phyloP scores from a whole-genome alignment of 2,888 invertebrate species.

The Crocallis elinguaria region DNA sequence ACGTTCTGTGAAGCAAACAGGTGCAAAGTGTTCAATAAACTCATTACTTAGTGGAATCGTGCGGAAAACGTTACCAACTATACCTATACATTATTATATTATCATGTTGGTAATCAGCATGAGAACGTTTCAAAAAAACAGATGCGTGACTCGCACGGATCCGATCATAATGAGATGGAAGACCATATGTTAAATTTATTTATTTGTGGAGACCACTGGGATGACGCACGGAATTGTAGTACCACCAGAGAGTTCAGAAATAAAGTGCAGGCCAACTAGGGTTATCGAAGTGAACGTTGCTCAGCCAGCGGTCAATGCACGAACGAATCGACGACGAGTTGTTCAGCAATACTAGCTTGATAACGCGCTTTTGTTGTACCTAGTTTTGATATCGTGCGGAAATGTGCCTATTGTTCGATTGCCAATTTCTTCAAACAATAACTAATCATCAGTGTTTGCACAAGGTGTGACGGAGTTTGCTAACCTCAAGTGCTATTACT shows the following conservation, averaged over 20 bases:
- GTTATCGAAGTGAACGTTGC: slow-evolving; percentile 67
- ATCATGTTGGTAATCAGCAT: slow-evolving; percentile 20
- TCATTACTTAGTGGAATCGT: slow-evolving; percentile 44
- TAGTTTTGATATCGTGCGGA: slow-evolving; percentile 49
- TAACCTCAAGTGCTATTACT: slow-evolving; percentile 11
- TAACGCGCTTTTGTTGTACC: slow-evolving; percentile 67
- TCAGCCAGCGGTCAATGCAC: slow-evolving; percentile 72
- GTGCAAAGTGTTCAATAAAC: slow-evolving; percentile 33
- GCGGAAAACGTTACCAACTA: slow-evolving; percentile 35
- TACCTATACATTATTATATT: no score
- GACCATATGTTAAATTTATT: slow-evolving; percentile 62
- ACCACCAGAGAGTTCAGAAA: slow-evolving; percentile 77
- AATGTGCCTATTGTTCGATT: slow-evolving; percentile 47
- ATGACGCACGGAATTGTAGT: slow-evolving; percentile 80
- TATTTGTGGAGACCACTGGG: slow-evolving; percentile 75
- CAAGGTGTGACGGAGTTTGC: slow-evolving; percentile 42
- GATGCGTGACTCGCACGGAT: slow-evolving; percentile 36
- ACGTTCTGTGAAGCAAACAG: slow-evolving; percentile 24
- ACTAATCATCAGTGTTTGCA: slow-evolving; percentile 39
- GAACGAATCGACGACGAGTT: slow-evolving; percentile 51
- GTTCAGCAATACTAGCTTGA: slow-evolving; percentile 59
- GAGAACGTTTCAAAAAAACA: slow-evolving; percentile 31
- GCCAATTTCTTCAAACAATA: slow-evolving; percentile 32
- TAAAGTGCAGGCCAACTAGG: slow-evolving; percentile 67
- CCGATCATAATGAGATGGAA: slow-evolving; percentile 35